These are phyloP conservation scores for Halichoeres trimaculatus DNA, from an alignment of 2,113 vertebrate genomes.

Conservation along the genomic window DNA sequence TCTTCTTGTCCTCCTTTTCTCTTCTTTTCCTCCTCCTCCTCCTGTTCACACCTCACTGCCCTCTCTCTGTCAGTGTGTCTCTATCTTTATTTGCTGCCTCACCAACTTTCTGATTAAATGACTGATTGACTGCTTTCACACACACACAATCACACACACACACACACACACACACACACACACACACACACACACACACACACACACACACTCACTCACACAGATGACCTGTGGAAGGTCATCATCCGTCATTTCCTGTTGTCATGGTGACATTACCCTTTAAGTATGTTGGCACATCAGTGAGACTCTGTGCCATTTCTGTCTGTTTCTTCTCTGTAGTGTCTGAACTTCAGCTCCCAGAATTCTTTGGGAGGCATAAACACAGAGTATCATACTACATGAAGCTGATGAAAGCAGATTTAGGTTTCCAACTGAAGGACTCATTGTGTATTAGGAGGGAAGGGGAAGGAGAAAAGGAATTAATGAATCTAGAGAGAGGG, in stretches of 20 bases:
- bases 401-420: too few species aligned
- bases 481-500: too few species aligned
- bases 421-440: too few species aligned
- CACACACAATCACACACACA: neutral
- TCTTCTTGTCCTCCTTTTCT: neutral
- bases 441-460: too few species aligned
- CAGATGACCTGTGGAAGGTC: conserved; percentile 27
- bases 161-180: conserved; percentile 1
- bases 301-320: neutral
- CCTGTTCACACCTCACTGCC: neutral
- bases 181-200: neutral
- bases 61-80: neutral
- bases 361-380: too few species aligned
- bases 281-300: neutral
- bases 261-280: conserved; percentile 1
- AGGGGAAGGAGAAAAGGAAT: too few species aligned
- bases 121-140: conserved; percentile 25
- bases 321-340: too few species aligned
- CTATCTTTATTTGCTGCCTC: conserved; percentile 28
- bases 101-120: conserved; percentile 34
- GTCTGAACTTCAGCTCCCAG: too few species aligned
- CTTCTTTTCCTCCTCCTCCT: neutral
- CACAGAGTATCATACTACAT: too few species aligned
- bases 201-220: neutral
- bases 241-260: neutral